Conservation (phyloP, 2,113 vertebrate species). For the Varanus komodoensis region DNA sequence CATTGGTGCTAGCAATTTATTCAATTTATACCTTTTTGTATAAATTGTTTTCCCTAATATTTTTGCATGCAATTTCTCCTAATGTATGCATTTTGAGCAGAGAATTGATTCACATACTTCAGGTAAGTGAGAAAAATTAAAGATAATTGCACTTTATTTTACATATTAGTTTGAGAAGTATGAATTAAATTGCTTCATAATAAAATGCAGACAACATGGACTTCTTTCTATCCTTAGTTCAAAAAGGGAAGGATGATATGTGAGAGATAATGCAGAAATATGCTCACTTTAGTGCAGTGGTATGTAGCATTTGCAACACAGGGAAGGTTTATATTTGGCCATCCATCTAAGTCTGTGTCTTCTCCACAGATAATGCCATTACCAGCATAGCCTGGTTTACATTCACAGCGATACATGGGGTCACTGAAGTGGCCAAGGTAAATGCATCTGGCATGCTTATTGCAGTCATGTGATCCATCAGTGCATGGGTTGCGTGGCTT, state of each 20-base stretch:
- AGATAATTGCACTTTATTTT: background rate
- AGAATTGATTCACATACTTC: background rate
- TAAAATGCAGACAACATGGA: background rate
- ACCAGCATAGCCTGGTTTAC: constrained; percentile 95
- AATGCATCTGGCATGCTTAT: constrained; percentile 95
- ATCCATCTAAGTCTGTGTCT: constrained; percentile 95
- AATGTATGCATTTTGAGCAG: background rate
- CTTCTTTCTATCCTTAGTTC: background rate
- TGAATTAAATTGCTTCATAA: background rate
- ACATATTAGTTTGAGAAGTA: background rate
- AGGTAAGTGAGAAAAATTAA: background rate
- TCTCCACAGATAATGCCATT: constrained; percentile 96
- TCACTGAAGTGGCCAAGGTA: constrained; percentile 95
- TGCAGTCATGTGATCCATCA: constrained; percentile 93
- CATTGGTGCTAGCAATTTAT: too few species aligned
- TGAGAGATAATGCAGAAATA: background rate
- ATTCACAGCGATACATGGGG: constrained; percentile 96
- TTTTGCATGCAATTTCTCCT: too few species aligned
- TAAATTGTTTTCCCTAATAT: too few species aligned
- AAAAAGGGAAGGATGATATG: background rate
- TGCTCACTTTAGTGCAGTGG: constrained; percentile 95
- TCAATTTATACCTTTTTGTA: too few species aligned
- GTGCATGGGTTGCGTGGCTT: constrained; percentile 93
- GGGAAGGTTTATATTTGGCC: constrained; percentile 90
- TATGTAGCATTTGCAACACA: constrained; percentile 98